Base-by-base conservation (phyloP, 2,113 vertebrate genomes). In the Colistium nudipinnis region DNA sequence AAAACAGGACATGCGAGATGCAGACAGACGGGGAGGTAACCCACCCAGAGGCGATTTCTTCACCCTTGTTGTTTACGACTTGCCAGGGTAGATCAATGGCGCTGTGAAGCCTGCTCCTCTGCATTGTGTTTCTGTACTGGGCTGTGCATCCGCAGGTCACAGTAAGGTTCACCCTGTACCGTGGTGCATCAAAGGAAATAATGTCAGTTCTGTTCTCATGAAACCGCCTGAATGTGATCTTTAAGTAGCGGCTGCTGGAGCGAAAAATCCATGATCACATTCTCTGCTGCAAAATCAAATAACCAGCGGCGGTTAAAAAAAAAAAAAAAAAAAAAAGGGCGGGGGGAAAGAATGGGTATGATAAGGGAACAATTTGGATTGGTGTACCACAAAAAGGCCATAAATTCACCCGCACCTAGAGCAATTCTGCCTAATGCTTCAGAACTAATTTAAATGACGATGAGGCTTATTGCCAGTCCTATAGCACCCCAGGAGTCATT, bases 371-470 rank as follows among this genome's bases (percentile, higher is more conserved):
- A 79, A 55, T 65, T 61, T 63, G 41, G 28, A 52, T 73, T 0
- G 1, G 74, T 80, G 67, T 73, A 62, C 52, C 68, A 72, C 59
- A 65, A 75, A 64, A 54, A 56, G 39, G 59, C 51, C 39, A 75
- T 82, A 75, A 77, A 79, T 76, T 59, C 53, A 30, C 55, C 49
- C 31, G 61, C 41, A 81, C 53, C 45, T 60, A 48, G 62, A 55
- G 51, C 78, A 72, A 74, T 81, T 78, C 78, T 75, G 81, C 16
- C 33, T 79, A 87, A 87, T 86, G 86, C 59, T 63, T 83, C 72
- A 85, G 78, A 89, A 85, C 78, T 86, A 62, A 85, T 85, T 76
- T 60, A 76, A 84, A 84, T 74, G 67, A 76, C 67, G 66, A 76
- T 87, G 62, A 83, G 72, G 22, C 41, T 19, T 30, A 76, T 62